Evolutionary conservation across 1,140 invertebrate species (phyloP).

Genomic region (Teleopsis dalmanni): DNA sequence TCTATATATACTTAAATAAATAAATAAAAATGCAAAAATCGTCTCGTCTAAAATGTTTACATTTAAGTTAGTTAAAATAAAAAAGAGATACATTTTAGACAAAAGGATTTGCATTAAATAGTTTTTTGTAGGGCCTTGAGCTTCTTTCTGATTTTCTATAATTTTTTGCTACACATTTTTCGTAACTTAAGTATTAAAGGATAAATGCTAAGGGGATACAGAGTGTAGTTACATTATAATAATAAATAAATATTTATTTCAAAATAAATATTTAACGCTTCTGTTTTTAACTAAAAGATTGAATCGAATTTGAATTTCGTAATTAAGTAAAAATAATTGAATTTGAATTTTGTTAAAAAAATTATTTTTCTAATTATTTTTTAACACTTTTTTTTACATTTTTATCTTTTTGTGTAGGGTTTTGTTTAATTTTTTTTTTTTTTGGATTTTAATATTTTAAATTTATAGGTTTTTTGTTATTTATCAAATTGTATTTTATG

Average conservation of each 20-base stretch:
- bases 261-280: not conserved
- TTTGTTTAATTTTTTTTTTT: not conserved
- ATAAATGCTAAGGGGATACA: slow-evolving; percentile 35
- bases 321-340: not conserved
- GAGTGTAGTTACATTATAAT: slow-evolving; percentile 41
- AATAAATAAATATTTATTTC: slow-evolving; percentile 8
- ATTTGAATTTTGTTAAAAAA: not conserved
- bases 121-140: not conserved
- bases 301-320: not conserved
- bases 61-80: slow-evolving; percentile 10
- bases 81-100: slow-evolving; percentile 38
- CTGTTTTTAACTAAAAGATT: not conserved
- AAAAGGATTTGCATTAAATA: slow-evolving; percentile 42
- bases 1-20: slow-evolving; percentile 18
- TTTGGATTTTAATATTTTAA: not conserved
- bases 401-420: not conserved
- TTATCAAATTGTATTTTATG: too few species aligned
- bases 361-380: not conserved
- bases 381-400: not conserved
- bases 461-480: too few species aligned
- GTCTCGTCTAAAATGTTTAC: slow-evolving; percentile 41
- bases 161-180: slow-evolving; percentile 20
- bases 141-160: slow-evolving; percentile 16
- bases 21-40: slow-evolving; percentile 28
- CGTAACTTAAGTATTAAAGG: not conserved